Evolutionary conservation across 2,888 invertebrate species (phyloP).

Genomic region (Zaprionus obscuricornis): DNA sequence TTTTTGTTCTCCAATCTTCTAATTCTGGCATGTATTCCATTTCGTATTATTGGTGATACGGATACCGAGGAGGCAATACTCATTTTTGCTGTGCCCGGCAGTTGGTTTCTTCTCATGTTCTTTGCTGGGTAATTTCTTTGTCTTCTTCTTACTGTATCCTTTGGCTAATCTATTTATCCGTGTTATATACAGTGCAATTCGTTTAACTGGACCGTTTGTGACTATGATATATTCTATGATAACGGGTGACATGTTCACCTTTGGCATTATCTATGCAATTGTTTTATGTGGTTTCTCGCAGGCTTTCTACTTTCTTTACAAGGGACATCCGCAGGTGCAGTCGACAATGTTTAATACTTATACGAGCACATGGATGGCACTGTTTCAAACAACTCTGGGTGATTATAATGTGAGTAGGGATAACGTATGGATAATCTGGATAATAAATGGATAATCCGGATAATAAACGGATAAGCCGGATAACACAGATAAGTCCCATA

Average conservation of each 20-base stretch:
- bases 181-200: constrained; percentile 89
- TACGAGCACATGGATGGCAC: constrained; percentile 97
- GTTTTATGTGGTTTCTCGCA: constrained; percentile 98
- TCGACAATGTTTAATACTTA: constrained; percentile 92
- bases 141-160: neutral
- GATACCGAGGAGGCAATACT: constrained; percentile 95
- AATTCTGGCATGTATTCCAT: constrained; percentile 95
- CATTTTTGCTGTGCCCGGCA: constrained; percentile 96
- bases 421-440: too few species aligned
- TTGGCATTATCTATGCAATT: constrained; percentile 98
- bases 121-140: constrained; percentile 94
- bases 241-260: constrained; percentile 98
- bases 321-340: constrained; percentile 92
- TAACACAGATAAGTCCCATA: too few species aligned
- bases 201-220: constrained; percentile 98
- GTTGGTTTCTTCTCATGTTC: constrained; percentile 99
- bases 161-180: neutral
- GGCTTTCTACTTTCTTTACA: constrained; percentile 97
- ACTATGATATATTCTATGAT: constrained; percentile 99
- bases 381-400: constrained; percentile 98
- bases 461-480: too few species aligned
- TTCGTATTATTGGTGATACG: constrained; percentile 89
- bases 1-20: constrained; percentile 96
- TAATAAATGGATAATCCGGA: too few species aligned
- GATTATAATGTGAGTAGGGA: constrained; percentile 97